Conservation (phyloP, 2,888 invertebrate species). For the Drosophila flavopinicola region DNA sequence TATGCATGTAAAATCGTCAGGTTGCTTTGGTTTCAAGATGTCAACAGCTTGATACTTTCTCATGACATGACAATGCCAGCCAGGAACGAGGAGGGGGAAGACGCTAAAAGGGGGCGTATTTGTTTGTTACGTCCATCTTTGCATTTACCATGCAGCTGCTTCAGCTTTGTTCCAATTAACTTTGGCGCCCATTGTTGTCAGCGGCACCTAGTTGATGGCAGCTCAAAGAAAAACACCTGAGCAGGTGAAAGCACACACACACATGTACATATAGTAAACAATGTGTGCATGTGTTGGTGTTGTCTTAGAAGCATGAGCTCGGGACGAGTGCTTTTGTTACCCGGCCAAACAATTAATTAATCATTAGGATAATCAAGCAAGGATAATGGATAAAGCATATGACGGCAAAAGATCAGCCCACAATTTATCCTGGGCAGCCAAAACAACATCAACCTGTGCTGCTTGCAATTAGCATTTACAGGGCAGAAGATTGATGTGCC, state of each 20-base stretch:
- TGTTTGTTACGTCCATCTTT: slow-evolving; percentile 10
- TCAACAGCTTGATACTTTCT: slow-evolving; percentile 23
- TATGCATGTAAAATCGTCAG: slow-evolving; percentile 2
- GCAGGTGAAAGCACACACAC: slow-evolving; percentile 4
- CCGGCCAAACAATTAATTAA: slow-evolving; percentile 49
- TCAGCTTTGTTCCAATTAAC: slow-evolving; percentile 62
- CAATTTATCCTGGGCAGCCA: neutral
- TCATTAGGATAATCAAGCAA: slow-evolving; percentile 45
- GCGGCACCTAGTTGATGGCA: no score
- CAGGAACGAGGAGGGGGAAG: neutral
- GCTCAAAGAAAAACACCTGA: slow-evolving; percentile 16
- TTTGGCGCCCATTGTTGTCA: slow-evolving; percentile 56
- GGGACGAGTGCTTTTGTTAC: slow-evolving; percentile 15
- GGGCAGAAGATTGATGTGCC: slow-evolving; percentile 2
- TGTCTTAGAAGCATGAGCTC: slow-evolving; percentile 7
- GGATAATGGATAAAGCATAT: slow-evolving; percentile 38
- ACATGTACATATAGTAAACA: no score
- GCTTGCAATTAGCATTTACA: slow-evolving; percentile 11
- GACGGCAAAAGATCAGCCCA: slow-evolving; percentile 6
- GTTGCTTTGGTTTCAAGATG: slow-evolving; percentile 15
- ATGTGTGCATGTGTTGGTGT: slow-evolving; percentile 4
- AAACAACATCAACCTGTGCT: neutral
- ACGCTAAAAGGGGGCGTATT: neutral
- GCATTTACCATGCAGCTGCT: slow-evolving; percentile 34
- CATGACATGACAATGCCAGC: slow-evolving; percentile 34